These are phyloP conservation scores for Perca fluviatilis DNA, from an alignment of 2,113 vertebrate genomes.

Conservation along the genomic window DNA sequence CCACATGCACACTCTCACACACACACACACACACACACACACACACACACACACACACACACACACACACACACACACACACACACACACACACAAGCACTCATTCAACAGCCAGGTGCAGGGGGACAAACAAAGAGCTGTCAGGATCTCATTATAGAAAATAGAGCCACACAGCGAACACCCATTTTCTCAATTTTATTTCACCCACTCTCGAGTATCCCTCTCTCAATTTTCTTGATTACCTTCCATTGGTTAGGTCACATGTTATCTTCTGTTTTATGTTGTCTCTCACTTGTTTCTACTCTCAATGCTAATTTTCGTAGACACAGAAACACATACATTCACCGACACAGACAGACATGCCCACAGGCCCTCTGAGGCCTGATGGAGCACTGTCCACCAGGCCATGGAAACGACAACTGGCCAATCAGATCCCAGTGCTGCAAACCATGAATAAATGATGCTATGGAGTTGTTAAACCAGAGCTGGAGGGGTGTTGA, in stretches of 20 bases:
- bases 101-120: conserved; percentile 64
- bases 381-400: conserved; percentile 8
- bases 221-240: conserved; percentile 10
- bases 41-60: background rate
- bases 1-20: background rate
- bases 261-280: background rate
- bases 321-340: background rate
- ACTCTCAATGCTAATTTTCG: background rate
- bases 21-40: conserved; percentile 1
- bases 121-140: conserved; percentile 51
- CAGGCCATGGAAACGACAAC: background rate
- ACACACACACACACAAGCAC: conserved; percentile 6
- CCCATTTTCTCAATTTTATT: conserved; percentile 30
- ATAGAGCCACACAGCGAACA: background rate
- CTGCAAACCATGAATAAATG: conserved; percentile 56
- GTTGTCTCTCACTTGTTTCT: conserved; percentile 2
- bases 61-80: background rate
- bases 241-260: background rate
- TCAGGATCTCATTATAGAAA: conserved; percentile 54
- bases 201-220: background rate
- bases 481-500: background rate
- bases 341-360: background rate
- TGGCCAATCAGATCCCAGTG: conserved; percentile 15
- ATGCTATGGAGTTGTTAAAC: conserved; percentile 26
- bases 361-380: background rate